Evolutionary conservation across 2,113 vertebrate species (phyloP), one percentile per base, ranked within the genome.

Genomic region (Lethenteron camtschaticum): DNA sequence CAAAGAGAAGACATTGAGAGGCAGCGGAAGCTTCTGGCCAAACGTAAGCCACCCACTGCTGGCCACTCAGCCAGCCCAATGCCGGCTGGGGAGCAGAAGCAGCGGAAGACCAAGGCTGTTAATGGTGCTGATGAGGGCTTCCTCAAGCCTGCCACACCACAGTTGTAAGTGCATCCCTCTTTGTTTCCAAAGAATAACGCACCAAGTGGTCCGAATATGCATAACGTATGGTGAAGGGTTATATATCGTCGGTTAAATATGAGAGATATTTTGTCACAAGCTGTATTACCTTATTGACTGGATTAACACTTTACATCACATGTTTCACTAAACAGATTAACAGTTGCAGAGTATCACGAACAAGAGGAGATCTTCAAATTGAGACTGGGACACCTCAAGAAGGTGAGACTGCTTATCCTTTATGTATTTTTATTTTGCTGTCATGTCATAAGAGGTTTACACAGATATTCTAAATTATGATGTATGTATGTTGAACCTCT

Each of bases 1-100:
- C 92, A 99, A 76, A 82, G 94, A 77, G 94, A 99, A 77, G 94
- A 99, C 75, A 99, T 99, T 70, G 94, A 99, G 80, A 82, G 94
- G 69, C 94, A 99, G 79, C 81, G 94, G 76, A 99, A 99, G 78
- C 83, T 92, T 75, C 79, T 99, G 77, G 88, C 88, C 3, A 99
- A 99, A 74, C 80, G 88, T 75, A 99, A 99, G 79, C 94, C 94
- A 0, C 91, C 94, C 13, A 66, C 63, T 9, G 63, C 63, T 20
- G 92, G 84, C 1, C 95, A 94, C 86, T 86, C 87, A 56, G 90
- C 95, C 79, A 85, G 83, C 14, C 92, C 86, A 9, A 89, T 85
- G 8, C 85, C 87, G 4, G 96, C 85, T 78, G 84, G 83, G 2
- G 94, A 99, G 77, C 92, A 92, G 80, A 97, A 99, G 77, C 94